Percentiles rank a stretch among this genome's conserved stretches.
Evolutionary conservation across 2,888 invertebrate genomes (phyloP).

Genomic region (Toxonevra muliebris): DNA sequence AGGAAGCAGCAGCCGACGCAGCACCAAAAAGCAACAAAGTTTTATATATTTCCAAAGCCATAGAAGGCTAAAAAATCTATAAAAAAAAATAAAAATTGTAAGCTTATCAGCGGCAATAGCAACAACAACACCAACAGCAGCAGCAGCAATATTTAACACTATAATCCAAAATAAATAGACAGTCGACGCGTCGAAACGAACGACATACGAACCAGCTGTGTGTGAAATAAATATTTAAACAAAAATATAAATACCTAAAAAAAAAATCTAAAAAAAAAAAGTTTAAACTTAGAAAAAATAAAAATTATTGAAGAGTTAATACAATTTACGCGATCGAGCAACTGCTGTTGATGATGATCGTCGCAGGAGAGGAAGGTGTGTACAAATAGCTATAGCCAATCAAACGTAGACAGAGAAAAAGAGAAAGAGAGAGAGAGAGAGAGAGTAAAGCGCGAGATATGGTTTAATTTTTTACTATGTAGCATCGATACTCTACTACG

Average conservation of each 20-base stretch:
- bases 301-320: no score
- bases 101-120: constrained; percentile 7
- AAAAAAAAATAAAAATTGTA: not conserved
- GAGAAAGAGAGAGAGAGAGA: no score
- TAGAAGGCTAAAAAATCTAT: not conserved
- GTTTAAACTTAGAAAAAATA: no score
- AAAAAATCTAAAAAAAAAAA: no score
- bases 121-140: not conserved
- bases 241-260: not conserved
- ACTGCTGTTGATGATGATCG: no score
- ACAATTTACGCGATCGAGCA: no score
- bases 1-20: not conserved
- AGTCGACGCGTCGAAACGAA: not conserved
- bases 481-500: not conserved
- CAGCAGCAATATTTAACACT: not conserved
- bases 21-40: not conserved
- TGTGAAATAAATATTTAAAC: constrained; percentile 19
- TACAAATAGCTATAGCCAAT: no score
- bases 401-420: no score
- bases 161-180: constrained; percentile 5
- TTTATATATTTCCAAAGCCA: not conserved
- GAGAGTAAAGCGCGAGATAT: no score
- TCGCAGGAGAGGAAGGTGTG: no score
- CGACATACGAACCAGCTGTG: constrained; percentile 12
- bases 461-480: no score